Evolutionary conservation across 1,140 invertebrate species (phyloP), one percentile per base, ranked within the genome.

Genomic region (Pseudomyrmex dendroicus): DNA sequence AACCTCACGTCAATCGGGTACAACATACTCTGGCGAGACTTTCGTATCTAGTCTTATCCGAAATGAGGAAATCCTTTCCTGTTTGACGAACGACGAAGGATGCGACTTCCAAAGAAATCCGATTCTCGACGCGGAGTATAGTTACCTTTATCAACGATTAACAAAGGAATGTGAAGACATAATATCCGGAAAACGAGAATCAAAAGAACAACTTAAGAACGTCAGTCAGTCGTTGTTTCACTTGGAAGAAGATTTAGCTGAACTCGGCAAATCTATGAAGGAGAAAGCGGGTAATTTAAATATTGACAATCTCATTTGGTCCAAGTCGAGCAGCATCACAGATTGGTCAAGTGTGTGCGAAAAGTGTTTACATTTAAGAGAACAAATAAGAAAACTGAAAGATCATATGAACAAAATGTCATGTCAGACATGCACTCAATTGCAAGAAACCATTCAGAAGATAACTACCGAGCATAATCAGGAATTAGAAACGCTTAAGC

Each of bases 101-200:
- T 63, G 66, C 12, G 85, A 91, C 10, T 92, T 95, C 78, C 94
- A 95, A 78, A 93, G 90, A 68, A 94, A 95, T 90, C 91, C 94
- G 80, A 87, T 93, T 17, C 93, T 94, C 77, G 95, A 95, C 89
- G 94, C 95, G 73, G 96, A 96, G 93, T 96, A 96, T 89, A 94
- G 95, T 82, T 96, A 95, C 91, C 93, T 96, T 46, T 96, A 95
- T 92, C 95, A 95, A 73, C 95, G 95, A 84, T 95, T 96, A 90
- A 94, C 94, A 64, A 95, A 94, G 80, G 95, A 96, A 89, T 96
- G 95, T 90, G 91, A 90, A 15, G 89, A 91, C 2, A 90, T 70
- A 44, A 90, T 93, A 72, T 74, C 83, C 4, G 88, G 87, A 7
- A 90, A 88, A 52, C 77, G 73, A 10, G 72, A 76, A 15, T 85